Evolutionary conservation across 2,888 invertebrate genomes (phyloP).

Genomic region (Thereva unica): DNA sequence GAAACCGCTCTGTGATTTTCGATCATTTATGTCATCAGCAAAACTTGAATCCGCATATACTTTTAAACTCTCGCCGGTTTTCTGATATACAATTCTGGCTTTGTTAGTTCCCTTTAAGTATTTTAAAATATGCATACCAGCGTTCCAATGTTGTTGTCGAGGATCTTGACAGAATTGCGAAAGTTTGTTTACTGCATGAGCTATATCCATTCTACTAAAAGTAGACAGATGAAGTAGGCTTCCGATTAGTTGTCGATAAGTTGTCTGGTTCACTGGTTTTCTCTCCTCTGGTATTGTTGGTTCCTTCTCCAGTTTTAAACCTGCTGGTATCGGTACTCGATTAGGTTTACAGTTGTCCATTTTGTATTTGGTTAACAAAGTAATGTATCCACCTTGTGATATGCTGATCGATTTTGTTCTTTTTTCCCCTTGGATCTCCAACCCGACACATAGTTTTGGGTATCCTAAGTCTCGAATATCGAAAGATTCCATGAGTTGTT

Average conservation of each 20-base stretch:
- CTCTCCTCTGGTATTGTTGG: constrained; percentile 21
- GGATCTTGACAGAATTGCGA: background rate
- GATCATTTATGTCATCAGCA: no score
- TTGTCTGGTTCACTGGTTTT: background rate
- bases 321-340: constrained; percentile 20
- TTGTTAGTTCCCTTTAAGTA: no score
- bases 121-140: no score
- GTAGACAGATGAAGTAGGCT: constrained; percentile 20
- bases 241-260: constrained; percentile 15
- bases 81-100: no score
- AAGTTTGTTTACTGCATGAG: constrained; percentile 18
- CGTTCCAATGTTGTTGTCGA: background rate
- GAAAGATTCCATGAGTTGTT: background rate
- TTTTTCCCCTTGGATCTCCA: constrained; percentile 26
- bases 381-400: constrained; percentile 24
- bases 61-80: no score
- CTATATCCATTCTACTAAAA: constrained; percentile 35
- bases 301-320: constrained; percentile 22
- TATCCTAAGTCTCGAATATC: constrained; percentile 29
- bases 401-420: constrained; percentile 1
- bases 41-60: no score
- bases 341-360: constrained; percentile 27
- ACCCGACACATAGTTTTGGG: constrained; percentile 28
- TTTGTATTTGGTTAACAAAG: constrained; percentile 15
- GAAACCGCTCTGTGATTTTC: no score